Base-by-base conservation (phyloP, 2,888 invertebrate species). In the Loripinus fragilis region DNA sequence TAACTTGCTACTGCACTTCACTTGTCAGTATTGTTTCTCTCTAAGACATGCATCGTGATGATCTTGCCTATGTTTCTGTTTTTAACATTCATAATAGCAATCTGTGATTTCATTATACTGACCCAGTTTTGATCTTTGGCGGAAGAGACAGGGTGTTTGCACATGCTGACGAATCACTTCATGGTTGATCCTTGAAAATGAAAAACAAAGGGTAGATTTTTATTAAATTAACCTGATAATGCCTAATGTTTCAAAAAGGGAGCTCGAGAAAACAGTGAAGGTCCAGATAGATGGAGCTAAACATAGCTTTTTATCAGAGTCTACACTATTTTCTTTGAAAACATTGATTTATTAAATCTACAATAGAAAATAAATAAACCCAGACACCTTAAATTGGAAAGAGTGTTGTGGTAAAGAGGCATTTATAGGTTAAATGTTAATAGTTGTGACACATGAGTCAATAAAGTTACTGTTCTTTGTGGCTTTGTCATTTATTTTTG, bases 111-210 rank as follows among this genome's bases (percentile, higher is more conserved):
- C 60, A 60, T 60, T 60, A 60, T 60, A 60, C 60, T 60, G 60
- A 60, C 60, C 60, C 60, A 60, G 60, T 30, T 60, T 60, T 60
- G 60, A 60, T 60, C 60, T 60, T 60, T 60, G 60, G 60, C 60
- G 60, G 60, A 60, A 60, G 33, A 30, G 5, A 60, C 28, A 33
- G 60, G 60, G 33, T 60, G 33, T 20, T 60, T 60, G 60, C 60
- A 60, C 38, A 38, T 38, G 38, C 38, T 38, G 38, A 38, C 60
- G 5, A 60, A 33, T 60, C 30, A 17, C 60, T 60, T 28, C 60
- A 33, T 15, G 30, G 60, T 60, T 33, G 30, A 33, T 60, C 33
- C 33, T 60, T 33, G 33, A 30, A 60, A 60, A 33, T 33, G 12
- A 38, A 38, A 5, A n/a, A n/a, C n/a, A 55, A 60, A 33, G 60